Evolutionary conservation across 2,797 vertebrate species (phyloP), one percentile per base, ranked within the genome.

Genomic region (Kryptopterus vitreolus): DNA sequence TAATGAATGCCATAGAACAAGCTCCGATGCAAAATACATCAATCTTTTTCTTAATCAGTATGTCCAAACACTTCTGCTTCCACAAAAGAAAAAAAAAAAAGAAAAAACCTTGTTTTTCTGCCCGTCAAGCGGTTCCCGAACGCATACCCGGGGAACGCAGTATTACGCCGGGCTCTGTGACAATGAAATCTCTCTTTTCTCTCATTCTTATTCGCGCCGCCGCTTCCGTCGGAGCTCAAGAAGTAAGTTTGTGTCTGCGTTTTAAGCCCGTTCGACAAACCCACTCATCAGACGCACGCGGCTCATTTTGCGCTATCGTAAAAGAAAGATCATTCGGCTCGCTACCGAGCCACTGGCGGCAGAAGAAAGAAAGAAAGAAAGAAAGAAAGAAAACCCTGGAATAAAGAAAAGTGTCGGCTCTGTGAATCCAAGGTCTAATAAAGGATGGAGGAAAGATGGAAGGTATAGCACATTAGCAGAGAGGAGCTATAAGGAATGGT

Each of bases 261-360:
- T n/a, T 80, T 83, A 80, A 77, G 79, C 59, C 71, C 4, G 76
- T 85, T 82, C 77, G 62, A 68, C 83, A 16, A 35, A 80, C 33
- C 46, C 81, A 43, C 76, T 85, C 84, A 63, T 87, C 85, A 80
- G 71, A 69, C 79, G 65, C 43, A 62, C n/a, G n/a, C n/a, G 52
- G 68, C 83, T 90, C 80, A 88, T 91, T 91, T 82, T 77, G 81
- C 79, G 86, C 84, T 84, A 86, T 89, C 72, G 63, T 85, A 76
- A 89, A n/a, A 87, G 87, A 89, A 88, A 88, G 89, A 87, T 89
- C 79, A n/a, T 82, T 76, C 15, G 15, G 38, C 38, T 68, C 72
- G 62, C 62, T 58, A 31, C 31, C 2, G 43, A 62, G 48, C 81
- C 69, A 33, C 15, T 43, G 79, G 46, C 57, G 71, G 78, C 43